Percentiles rank a stretch among this genome's conserved stretches.
Evolutionary conservation across 2,888 invertebrate genomes (phyloP).

Genomic region (Embidobia sp.): DNA sequence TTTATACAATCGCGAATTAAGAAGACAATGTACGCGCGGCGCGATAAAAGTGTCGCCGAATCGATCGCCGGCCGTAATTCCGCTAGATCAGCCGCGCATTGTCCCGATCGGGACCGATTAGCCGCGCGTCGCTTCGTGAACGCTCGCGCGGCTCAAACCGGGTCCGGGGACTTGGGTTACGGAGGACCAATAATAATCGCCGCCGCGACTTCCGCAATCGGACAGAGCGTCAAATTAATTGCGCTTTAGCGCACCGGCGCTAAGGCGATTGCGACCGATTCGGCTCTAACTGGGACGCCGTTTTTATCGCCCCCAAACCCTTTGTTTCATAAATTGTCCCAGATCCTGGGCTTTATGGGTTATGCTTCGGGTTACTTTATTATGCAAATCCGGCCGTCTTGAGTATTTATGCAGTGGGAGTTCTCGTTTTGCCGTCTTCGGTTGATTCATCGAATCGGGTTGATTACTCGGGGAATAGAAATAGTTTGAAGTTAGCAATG

Average conservation of each 20-base stretch:
- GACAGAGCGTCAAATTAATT: slow-evolving; percentile 43
- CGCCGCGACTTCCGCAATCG: slow-evolving; percentile 48
- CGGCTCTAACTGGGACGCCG: too few relatives aligned
- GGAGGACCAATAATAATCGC: slow-evolving; percentile 42
- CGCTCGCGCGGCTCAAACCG: slow-evolving; percentile 39
- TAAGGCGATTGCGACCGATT: slow-evolving; percentile 26
- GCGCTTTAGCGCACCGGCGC: slow-evolving; percentile 43
- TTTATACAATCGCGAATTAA: slow-evolving; percentile 43
- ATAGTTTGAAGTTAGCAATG: too few relatives aligned
- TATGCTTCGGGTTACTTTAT: too few relatives aligned
- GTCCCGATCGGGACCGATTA: slow-evolving; percentile 38
- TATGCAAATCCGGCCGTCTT: too few relatives aligned
- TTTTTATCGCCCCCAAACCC: too few relatives aligned
- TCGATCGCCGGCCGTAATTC: slow-evolving; percentile 37
- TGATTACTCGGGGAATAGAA: too few relatives aligned
- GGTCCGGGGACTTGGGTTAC: slow-evolving; percentile 45
- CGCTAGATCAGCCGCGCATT: slow-evolving; percentile 28
- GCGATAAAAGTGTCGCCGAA: slow-evolving; percentile 41
- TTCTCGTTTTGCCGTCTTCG: too few relatives aligned
- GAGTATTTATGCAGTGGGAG: too few relatives aligned
- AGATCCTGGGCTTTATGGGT: too few relatives aligned
- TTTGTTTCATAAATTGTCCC: too few relatives aligned
- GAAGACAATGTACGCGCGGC: slow-evolving; percentile 33
- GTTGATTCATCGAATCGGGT: too few relatives aligned
- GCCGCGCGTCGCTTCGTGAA: slow-evolving; percentile 42